phyloP scores from a whole-genome alignment of 2,888 invertebrate genomes.

The Mythimna impura region DNA sequence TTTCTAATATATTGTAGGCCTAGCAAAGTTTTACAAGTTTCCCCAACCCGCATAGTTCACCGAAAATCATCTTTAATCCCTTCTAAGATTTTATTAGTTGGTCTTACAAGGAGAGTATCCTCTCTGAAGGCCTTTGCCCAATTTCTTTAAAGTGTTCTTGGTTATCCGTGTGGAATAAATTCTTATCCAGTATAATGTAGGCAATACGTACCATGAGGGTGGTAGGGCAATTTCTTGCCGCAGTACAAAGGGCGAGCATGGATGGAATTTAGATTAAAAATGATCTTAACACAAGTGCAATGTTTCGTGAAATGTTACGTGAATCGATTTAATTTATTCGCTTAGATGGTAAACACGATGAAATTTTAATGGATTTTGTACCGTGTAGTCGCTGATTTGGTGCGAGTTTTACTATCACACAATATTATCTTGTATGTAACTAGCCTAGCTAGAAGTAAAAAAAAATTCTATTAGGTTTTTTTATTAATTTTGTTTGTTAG shows the following conservation, averaged over 20 bases:
- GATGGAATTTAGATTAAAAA: conserved; percentile 87
- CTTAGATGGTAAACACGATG: conserved; percentile 21
- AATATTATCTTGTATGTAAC: too few relatives aligned
- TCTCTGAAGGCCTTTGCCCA: conserved; percentile 51
- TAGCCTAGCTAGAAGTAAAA: too few relatives aligned
- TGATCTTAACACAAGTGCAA: conserved; percentile 81
- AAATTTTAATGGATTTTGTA: conserved; percentile 42
- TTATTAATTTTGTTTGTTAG: too few relatives aligned
- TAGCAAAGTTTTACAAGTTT: conserved; percentile 26
- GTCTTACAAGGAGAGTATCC: conserved; percentile 51
- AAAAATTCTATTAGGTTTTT: too few relatives aligned
- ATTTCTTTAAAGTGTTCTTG: conserved; percentile 72
- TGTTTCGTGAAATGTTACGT: conserved; percentile 79
- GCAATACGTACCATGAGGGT: conserved; percentile 66
- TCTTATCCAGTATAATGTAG: conserved; percentile 80
- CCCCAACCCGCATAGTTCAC: conserved; percentile 41
- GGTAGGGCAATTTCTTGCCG: conserved; percentile 67
- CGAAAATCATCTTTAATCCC: conserved; percentile 51
- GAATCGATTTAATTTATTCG: conserved; percentile 68
- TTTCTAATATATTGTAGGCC: conserved; percentile 30
- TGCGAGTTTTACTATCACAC: background rate
- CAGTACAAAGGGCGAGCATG: conserved; percentile 80
- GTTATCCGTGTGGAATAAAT: conserved; percentile 78
- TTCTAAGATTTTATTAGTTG: conserved; percentile 62
- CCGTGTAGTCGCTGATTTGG: conserved; percentile 3